Conservation (phyloP, 2,113 vertebrate species). For the Arizona elegans region DNA sequence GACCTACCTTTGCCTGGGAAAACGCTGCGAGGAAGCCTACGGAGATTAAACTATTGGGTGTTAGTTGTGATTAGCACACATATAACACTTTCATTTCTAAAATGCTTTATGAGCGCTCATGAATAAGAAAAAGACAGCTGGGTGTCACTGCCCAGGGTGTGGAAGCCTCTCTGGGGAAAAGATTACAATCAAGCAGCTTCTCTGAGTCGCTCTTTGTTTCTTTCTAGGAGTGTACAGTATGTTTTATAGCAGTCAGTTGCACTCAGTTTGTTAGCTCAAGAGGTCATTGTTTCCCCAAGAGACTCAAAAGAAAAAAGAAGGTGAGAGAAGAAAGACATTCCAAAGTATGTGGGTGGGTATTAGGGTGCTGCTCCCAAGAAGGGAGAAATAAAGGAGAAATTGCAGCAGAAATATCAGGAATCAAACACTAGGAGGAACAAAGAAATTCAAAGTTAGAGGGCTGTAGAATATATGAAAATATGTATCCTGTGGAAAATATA, state of each 20-base stretch:
- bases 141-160: conserved; percentile 14
- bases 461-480: background rate
- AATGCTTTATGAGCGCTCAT: background rate
- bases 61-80: background rate
- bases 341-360: background rate
- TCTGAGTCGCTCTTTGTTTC: conserved; percentile 1
- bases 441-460: background rate
- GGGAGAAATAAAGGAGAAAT: background rate
- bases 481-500: background rate
- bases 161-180: conserved; percentile 5
- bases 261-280: background rate
- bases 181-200: background rate
- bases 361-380: background rate
- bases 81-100: conserved; percentile 5
- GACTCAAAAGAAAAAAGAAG: background rate
- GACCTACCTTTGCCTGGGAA: conserved; percentile 1
- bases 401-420: background rate
- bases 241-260: background rate
- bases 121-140: background rate
- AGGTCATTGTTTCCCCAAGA: background rate
- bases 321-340: background rate
- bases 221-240: background rate
- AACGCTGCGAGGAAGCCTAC: background rate
- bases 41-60: background rate
- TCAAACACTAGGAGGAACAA: background rate